A percentile compares a stretch with the other conserved stretches of the same genome.
Conservation (phyloP, 2,888 invertebrate species). For the Temnothorax unifasciatus region DNA sequence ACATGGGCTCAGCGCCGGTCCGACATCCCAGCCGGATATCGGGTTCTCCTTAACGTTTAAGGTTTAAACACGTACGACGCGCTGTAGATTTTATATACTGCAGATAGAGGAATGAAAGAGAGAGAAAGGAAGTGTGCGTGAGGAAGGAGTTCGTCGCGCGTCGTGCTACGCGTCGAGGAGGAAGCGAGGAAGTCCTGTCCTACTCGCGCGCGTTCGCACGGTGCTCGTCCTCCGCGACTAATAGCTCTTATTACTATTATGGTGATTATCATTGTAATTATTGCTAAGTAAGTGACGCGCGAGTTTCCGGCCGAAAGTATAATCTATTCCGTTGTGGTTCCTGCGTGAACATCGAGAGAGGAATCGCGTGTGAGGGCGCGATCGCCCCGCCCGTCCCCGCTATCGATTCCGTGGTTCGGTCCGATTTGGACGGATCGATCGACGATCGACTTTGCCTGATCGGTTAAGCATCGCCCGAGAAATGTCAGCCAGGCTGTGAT, state of each 20-base stretch:
- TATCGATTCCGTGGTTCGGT: constrained; percentile 51
- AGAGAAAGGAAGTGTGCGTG: constrained; percentile 1
- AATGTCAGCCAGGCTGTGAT: constrained; percentile 94
- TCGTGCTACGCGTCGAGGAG: constrained; percentile 30
- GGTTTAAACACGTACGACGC: constrained; percentile 69
- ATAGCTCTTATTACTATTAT: constrained; percentile 66
- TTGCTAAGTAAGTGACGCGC: constrained; percentile 64
- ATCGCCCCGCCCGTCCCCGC: constrained; percentile 48
- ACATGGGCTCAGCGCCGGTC: constrained; percentile 69
- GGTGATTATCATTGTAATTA: constrained; percentile 61
- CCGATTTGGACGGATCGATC: constrained; percentile 51
- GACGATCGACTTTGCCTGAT: constrained; percentile 53
- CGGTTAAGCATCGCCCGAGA: constrained; percentile 86
- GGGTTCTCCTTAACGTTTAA: constrained; percentile 71
- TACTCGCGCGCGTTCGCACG: constrained; percentile 58
- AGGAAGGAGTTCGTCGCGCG: constrained; percentile 14
- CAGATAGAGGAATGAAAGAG: constrained; percentile 63
- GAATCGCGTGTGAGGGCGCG: constrained; percentile 60
- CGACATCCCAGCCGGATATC: constrained; percentile 69
- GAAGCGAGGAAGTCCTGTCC: not conserved
- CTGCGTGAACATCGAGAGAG: constrained; percentile 58
- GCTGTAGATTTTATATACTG: constrained; percentile 79
- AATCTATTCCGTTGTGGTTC: constrained; percentile 53
- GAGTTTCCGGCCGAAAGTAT: constrained; percentile 72
- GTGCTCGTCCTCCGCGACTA: constrained; percentile 63